phyloP scores from a whole-genome alignment of 1,140 invertebrate species.

The Megathymus violae region DNA sequence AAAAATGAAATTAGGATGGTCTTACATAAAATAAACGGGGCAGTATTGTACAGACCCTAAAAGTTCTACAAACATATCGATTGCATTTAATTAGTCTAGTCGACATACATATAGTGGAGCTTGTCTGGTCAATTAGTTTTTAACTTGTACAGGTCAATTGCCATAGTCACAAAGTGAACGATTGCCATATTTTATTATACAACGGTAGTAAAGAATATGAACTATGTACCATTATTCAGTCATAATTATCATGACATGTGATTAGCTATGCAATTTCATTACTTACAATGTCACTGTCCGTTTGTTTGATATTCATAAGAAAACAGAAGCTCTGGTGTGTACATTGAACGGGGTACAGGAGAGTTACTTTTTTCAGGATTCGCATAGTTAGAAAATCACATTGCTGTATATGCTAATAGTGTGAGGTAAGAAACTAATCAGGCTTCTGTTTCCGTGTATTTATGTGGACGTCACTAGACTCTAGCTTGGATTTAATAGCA shows the following conservation, averaged over 20 bases:
- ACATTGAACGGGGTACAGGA: constrained; percentile 17
- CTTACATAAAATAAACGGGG: neutral
- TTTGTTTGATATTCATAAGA: constrained; percentile 27
- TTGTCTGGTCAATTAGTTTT: neutral
- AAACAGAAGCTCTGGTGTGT: constrained; percentile 59
- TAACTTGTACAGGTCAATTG: neutral
- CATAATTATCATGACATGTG: constrained; percentile 4
- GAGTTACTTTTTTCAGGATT: constrained; percentile 67
- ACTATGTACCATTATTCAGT: neutral
- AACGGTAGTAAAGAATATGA: neutral
- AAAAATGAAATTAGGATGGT: neutral
- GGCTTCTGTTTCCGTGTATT: constrained; percentile 22
- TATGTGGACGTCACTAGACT: neutral
- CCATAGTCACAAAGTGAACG: neutral
- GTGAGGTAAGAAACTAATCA: constrained; percentile 54
- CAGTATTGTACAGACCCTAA: neutral
- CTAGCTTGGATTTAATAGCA: neutral
- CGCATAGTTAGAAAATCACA: constrained; percentile 78
- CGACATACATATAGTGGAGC: neutral
- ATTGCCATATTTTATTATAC: neutral
- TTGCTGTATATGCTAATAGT: constrained; percentile 76
- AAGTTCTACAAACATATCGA: neutral
- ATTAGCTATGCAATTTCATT: constrained; percentile 15
- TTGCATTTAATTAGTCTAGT: neutral
- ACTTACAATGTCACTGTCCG: constrained; percentile 11